These are phyloP conservation scores for Pollimyrus isidori DNA, from an alignment of 2,113 vertebrate species.

Conservation along the genomic window DNA sequence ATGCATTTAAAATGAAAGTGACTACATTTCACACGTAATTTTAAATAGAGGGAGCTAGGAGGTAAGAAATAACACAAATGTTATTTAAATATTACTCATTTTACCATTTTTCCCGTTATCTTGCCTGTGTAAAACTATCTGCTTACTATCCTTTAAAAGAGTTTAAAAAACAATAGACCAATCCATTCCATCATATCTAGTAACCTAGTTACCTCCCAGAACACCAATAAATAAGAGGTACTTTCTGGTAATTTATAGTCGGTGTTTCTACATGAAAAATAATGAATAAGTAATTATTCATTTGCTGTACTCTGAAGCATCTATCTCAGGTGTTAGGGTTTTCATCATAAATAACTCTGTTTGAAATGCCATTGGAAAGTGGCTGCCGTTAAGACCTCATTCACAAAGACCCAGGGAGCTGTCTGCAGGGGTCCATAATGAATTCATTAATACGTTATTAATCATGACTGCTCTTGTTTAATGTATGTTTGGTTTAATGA, in stretches of 20 bases:
- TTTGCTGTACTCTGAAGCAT: background rate
- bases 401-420: conserved; percentile 9
- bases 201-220: background rate
- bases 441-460: conserved; percentile 13
- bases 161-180: background rate
- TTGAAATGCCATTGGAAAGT: conserved; percentile 5
- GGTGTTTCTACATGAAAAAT: background rate
- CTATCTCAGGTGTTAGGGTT: conserved; percentile 1
- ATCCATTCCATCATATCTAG: background rate
- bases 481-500: background rate
- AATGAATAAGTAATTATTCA: conserved; percentile 11
- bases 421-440: background rate
- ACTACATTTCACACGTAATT: background rate
- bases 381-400: conserved; percentile 2
- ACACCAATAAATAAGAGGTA: background rate
- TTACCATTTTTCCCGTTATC: background rate
- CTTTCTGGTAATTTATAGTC: background rate
- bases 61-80: background rate
- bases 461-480: background rate
- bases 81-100: background rate
- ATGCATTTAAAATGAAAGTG: background rate
- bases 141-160: background rate
- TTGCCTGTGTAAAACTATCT: background rate
- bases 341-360: conserved; percentile 7
- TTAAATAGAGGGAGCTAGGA: background rate